A percentile compares a stretch with the other conserved stretches of the same genome.
phyloP scores from a whole-genome alignment of 2,113 vertebrate species.

The Pygoscelis adeliae region DNA sequence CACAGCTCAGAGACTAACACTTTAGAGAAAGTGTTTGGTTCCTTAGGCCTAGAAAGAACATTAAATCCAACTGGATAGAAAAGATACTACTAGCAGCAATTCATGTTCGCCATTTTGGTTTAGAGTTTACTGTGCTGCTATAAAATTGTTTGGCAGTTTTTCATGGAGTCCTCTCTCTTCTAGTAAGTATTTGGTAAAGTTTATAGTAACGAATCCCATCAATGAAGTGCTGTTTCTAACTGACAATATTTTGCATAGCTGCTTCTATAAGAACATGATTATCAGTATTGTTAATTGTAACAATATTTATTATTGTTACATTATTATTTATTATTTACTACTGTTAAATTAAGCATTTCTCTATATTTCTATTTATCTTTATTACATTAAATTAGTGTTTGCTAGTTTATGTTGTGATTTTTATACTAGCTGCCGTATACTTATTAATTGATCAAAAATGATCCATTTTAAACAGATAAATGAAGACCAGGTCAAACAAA shows the following conservation, averaged over 20 bases:
- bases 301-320: background rate
- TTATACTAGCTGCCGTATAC: background rate
- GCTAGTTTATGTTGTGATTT: background rate
- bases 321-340: background rate
- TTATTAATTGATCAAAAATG: background rate
- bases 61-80: background rate
- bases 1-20: too few species aligned
- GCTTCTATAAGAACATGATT: background rate
- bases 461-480: conserved; percentile 84
- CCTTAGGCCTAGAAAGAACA: background rate
- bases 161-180: background rate
- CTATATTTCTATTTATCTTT: background rate
- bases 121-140: background rate
- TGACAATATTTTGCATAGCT: background rate
- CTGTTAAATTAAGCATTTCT: background rate
- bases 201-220: background rate
- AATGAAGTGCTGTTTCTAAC: background rate
- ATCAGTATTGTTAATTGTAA: background rate
- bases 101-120: background rate
- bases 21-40: background rate
- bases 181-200: background rate
- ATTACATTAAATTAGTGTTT: background rate
- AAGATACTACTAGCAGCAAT: background rate
- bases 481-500: conserved; percentile 93
- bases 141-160: background rate